Conservation (phyloP, 2,888 invertebrate genomes). For the Ethmia dodecea region DNA sequence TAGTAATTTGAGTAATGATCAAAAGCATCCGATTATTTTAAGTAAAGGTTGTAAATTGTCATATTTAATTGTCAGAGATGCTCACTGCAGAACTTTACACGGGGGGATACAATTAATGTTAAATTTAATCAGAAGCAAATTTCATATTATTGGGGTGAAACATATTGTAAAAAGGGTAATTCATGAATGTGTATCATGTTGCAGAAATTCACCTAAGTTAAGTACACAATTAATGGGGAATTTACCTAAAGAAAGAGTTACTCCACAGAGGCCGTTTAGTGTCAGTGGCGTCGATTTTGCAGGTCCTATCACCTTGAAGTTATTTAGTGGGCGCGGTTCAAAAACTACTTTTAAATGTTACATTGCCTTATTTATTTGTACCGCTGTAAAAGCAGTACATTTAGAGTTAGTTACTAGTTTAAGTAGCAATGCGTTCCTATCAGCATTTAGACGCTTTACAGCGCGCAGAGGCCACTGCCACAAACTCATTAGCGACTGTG, state of each 20-base stretch:
- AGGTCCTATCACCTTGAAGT: no score
- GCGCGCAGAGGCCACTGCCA: constrained; percentile 8
- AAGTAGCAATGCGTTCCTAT: constrained; percentile 2
- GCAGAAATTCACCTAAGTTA: neutral
- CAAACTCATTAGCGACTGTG: constrained; percentile 1
- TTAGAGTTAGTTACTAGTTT: constrained; percentile 2
- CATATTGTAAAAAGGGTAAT: neutral
- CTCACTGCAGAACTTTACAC: no score
- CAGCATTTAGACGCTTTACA: constrained; percentile 9
- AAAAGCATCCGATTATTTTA: no score
- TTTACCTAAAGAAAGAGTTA: no score
- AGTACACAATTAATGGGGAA: no score
- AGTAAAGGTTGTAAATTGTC: no score
- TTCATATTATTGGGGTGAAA: neutral
- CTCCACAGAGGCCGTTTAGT: no score
- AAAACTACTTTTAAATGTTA: constrained; percentile 3
- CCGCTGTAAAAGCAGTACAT: constrained; percentile 7
- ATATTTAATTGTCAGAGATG: no score
- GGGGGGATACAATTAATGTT: constrained; percentile 6
- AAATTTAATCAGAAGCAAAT: constrained; percentile 3
- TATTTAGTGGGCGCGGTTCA: no score
- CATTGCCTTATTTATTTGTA: no score
- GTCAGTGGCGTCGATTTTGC: no score
- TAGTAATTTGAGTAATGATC: no score
- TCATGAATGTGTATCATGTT: neutral